These are phyloP conservation scores for Thera britannica DNA, from an alignment of 2,888 invertebrate genomes.

Conservation along the genomic window DNA sequence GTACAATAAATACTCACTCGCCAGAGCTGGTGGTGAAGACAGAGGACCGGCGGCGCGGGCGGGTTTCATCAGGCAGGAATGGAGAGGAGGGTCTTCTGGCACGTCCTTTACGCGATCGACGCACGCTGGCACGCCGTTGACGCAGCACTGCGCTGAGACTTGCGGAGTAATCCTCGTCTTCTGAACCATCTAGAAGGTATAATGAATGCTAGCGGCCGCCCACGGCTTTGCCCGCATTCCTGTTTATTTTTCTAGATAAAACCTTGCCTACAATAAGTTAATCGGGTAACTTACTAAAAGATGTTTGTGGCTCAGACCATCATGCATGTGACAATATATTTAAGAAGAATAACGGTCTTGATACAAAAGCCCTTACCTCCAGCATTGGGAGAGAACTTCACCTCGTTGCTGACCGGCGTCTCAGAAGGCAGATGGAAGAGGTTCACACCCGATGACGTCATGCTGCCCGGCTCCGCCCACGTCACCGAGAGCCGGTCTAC, in stretches of 20 bases:
- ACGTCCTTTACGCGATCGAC: constrained; percentile 87
- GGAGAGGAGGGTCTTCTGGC: constrained; percentile 86
- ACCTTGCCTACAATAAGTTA: too few relatives aligned
- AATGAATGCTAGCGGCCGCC: background rate
- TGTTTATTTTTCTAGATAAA: too few relatives aligned
- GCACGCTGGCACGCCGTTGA: constrained; percentile 90
- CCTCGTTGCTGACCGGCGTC: constrained; percentile 67
- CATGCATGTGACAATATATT: too few relatives aligned
- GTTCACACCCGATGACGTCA: constrained; percentile 78
- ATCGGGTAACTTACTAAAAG: too few relatives aligned
- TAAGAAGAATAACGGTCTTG: background rate
- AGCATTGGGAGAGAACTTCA: constrained; percentile 72
- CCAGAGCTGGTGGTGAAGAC: constrained; percentile 94
- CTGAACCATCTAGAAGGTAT: constrained; percentile 78
- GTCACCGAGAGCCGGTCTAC: constrained; percentile 89
- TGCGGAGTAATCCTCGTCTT: constrained; percentile 94
- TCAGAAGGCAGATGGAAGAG: constrained; percentile 76
- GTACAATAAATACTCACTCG: constrained; percentile 92
- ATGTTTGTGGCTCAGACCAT: too few relatives aligned
- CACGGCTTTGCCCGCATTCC: too few relatives aligned
- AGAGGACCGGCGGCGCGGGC: constrained; percentile 71
- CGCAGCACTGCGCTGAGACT: constrained; percentile 93
- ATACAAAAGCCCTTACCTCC: constrained; percentile 48
- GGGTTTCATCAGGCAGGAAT: constrained; percentile 74
- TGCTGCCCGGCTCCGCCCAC: constrained; percentile 86